Base-by-base conservation (phyloP, 2,797 vertebrate species). In the Lepilemur septentrionalis region DNA sequence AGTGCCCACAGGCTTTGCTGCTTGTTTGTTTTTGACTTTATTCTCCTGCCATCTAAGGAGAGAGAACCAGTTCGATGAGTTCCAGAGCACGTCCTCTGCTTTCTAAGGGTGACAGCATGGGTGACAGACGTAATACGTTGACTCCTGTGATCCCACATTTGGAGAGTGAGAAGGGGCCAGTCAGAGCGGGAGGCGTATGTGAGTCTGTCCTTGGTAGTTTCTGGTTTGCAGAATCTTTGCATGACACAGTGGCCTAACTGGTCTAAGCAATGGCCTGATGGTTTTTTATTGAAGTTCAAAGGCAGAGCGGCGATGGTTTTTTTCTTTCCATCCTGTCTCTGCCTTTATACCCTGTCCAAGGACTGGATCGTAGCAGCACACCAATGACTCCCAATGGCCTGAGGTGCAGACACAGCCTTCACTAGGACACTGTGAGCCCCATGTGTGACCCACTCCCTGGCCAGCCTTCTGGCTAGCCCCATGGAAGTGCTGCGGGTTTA, bases 231-330 rank as follows among this genome's bases (percentile, higher is more conserved):
- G 52, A 15, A 11, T 32, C 5, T 43, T 46, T 87, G 52, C 13
- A 17, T 0, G 0, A 5, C 2, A 0, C 15, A 4, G 38, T 4
- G 2, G 41, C 67, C 8, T 14, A 7, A 4, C 1, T 23, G 9
- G 8, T n/a, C 12, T 23, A 7, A 43, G 17, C 20, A 35, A 14
- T 41, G 57, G 41, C 70, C 25, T 7, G 8, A 14, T 11, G 14
- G 65, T 46, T 59, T 41, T 41, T 7, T 14, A 18, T 7, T n/a
- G 48, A 55, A 4, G 28, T 23, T 17, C n/a, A 1, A 32, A 8
- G n/a, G 73, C 48, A 22, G 55, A 4, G 2, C 1, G 32, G 38
- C n/a, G n/a, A 1, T 4, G 41, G 32, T 72, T 35, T 13, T 50
- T 7, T 5, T 25, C 7, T 55, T 9, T 7, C 30, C 7, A 0